Conservation (phyloP, 2,113 vertebrate species). For the Engystomops pustulosus region DNA sequence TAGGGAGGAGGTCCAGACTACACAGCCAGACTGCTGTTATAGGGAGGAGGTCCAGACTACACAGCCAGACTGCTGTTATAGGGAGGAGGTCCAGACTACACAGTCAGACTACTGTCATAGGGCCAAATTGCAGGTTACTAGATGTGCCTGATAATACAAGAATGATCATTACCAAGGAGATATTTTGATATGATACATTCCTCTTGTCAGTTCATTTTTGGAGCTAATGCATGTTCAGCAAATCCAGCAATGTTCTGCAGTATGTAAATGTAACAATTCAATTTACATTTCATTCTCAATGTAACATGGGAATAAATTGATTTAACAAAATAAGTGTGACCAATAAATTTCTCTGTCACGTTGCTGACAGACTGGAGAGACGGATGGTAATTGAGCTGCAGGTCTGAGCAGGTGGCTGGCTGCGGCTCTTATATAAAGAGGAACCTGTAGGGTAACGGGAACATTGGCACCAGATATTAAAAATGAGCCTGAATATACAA, state of each 20-base stretch:
- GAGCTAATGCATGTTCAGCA: too few relatives aligned
- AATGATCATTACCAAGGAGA: too few relatives aligned
- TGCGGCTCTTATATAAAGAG: not conserved
- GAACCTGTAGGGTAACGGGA: not conserved
- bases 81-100: too few relatives aligned
- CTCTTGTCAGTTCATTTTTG: too few relatives aligned
- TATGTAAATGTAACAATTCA: not conserved
- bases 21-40: too few relatives aligned
- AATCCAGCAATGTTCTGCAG: not conserved
- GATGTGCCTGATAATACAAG: too few relatives aligned
- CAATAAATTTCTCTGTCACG: not conserved
- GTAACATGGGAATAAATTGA: not conserved
- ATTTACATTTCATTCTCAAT: not conserved
- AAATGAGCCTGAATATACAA: not conserved
- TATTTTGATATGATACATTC: too few relatives aligned
- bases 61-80: too few relatives aligned
- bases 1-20: too few relatives aligned
- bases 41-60: too few relatives aligned
- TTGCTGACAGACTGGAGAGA: not conserved
- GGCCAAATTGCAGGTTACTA: too few relatives aligned
- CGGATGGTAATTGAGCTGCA: not conserved
- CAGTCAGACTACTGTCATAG: too few relatives aligned
- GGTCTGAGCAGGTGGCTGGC: conserved; percentile 3
- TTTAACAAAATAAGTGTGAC: not conserved
- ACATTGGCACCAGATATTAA: not conserved